Base-by-base conservation (phyloP, 2,113 vertebrate genomes). In the Microtus pennsylvanicus region DNA sequence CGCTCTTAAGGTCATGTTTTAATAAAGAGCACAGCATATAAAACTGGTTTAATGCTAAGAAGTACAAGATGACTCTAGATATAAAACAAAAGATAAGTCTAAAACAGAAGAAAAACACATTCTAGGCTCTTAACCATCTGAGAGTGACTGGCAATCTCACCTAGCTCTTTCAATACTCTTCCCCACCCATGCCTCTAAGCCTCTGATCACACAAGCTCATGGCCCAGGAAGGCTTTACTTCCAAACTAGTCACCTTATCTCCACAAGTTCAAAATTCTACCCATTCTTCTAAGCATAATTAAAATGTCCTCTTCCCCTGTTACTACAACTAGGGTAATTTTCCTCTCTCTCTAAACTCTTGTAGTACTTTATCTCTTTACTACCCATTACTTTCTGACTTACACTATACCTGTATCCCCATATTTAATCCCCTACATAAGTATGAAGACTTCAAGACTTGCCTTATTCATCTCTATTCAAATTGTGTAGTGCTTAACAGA, bases 31-130 rank as follows among this genome's bases (percentile, higher is more conserved):
- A 95, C 38, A 96, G 58, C 38, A 90, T 47, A 88, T 42, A 93
- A 96, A 89, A 50, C 21, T 47, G 92, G 72, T 45, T 90, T 88
- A 83, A 65, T 38, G 42, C 69, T 90, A 91, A 95, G 70, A 91
- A 90, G 76, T 61, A 80, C 42, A 65, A 76, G n/a, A 87, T 78
- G 67, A 78, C 14, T 82, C 72, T 61, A 94, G 65, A 95, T 61
- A 82, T 90, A 95, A 94, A 97, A 75, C 80, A 74, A 97, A 96
- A 96, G 58, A 93, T 45, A 78, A 96, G n/a, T 28, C 83, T 24
- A 93, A 94, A 87, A 35, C 70, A 95, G 50, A 95, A 80, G 67
- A 92, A 89, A 95, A 96, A 77, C 65, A 70, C 80, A 86, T 90
- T 81, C 58, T 77, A 89, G 83, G 65, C 75, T 94, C 55, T 85